A percentile compares a stretch with the other conserved stretches of the same genome.
These are phyloP conservation scores for Caerostris extrusa DNA, from an alignment of 1,140 invertebrate species.

Conservation along the genomic window DNA sequence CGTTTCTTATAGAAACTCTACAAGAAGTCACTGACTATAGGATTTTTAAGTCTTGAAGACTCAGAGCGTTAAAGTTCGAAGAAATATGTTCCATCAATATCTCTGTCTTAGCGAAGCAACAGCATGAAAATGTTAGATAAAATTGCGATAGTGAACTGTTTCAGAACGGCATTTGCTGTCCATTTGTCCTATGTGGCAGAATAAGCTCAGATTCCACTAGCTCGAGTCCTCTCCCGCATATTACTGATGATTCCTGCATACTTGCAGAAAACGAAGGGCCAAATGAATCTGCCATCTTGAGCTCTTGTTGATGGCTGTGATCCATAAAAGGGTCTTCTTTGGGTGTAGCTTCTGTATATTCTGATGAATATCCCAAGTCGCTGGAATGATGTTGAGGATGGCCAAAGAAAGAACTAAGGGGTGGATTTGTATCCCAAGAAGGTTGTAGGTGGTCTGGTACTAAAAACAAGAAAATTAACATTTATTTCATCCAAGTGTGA, in stretches of 20 bases:
- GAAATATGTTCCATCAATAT: neutral
- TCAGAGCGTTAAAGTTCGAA: neutral
- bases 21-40: neutral
- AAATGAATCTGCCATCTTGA: constrained; percentile 30
- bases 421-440: constrained; percentile 36
- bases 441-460: constrained; percentile 23
- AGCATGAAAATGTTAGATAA: neutral
- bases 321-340: constrained; percentile 57
- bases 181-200: constrained; percentile 64
- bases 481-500: neutral
- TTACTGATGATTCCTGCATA: constrained; percentile 4
- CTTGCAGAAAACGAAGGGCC: constrained; percentile 10
- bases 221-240: constrained; percentile 40
- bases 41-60: neutral
- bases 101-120: neutral
- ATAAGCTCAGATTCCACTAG: constrained; percentile 59
- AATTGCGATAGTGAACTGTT: neutral
- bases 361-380: constrained; percentile 46
- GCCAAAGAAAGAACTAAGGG: constrained; percentile 56
- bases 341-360: constrained; percentile 1
- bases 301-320: constrained; percentile 1
- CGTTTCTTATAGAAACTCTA: neutral
- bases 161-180: constrained; percentile 59
- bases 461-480: neutral
- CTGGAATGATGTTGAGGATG: constrained; percentile 22